Conservation (phyloP, 2,113 vertebrate species). For the Meles meles region DNA sequence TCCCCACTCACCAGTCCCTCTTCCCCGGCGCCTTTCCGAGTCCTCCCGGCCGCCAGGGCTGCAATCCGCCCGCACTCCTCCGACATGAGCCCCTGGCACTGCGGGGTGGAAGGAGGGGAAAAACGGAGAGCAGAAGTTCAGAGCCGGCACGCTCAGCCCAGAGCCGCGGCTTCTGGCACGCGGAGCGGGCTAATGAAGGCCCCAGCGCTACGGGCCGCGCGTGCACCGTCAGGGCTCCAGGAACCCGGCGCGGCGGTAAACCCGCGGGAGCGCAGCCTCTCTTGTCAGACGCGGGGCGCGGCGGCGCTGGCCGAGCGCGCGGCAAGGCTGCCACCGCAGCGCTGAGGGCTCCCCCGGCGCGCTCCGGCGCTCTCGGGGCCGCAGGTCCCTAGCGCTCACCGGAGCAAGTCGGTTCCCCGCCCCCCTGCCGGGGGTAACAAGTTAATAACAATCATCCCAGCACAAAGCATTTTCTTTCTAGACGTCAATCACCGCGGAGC, state of each 20-base stretch:
- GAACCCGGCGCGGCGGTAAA: background rate
- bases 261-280: constrained; percentile 23
- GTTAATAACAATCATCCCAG: constrained; percentile 47
- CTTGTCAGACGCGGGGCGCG: background rate
- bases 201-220: background rate
- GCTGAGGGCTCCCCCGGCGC: background rate
- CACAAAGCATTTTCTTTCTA: constrained; percentile 75
- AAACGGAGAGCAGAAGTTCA: background rate
- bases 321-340: background rate
- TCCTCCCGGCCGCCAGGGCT: constrained; percentile 75
- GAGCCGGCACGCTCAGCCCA: background rate
- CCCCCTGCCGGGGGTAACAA: constrained; percentile 42
- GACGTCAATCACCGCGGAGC: constrained; percentile 83
- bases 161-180: background rate
- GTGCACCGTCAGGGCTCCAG: constrained; percentile 3
- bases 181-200: constrained; percentile 46
- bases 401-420: background rate
- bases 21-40: constrained; percentile 73
- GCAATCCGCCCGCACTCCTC: constrained; percentile 81
- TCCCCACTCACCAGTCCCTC: constrained; percentile 76
- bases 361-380: background rate
- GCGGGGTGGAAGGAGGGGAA: background rate
- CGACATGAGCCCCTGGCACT: constrained; percentile 83
- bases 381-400: background rate
- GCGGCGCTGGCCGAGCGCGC: background rate